These are phyloP conservation scores for Platyscapa corneri DNA, from an alignment of 1,140 invertebrate species.

Conservation along the genomic window DNA sequence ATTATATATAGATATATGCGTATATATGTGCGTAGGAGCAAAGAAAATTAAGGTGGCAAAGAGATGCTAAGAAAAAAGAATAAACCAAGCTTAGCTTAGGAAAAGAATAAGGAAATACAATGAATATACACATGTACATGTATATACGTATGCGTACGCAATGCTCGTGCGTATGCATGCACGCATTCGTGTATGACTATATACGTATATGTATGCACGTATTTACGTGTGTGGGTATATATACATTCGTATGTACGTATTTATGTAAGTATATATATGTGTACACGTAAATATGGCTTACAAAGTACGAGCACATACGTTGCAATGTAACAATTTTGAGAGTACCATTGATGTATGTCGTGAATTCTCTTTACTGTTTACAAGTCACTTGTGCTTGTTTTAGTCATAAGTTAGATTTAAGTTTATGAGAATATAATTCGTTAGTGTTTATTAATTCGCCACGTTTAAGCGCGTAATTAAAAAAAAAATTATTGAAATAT, in stretches of 20 bases:
- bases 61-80: conserved; percentile 20
- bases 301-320: conserved; percentile 37
- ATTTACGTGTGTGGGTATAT: too few species aligned
- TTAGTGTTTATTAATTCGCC: conserved; percentile 42
- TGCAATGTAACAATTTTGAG: conserved; percentile 31
- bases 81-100: conserved; percentile 51
- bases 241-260: background rate
- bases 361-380: conserved; percentile 38
- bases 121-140: conserved; percentile 45
- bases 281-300: conserved; percentile 52
- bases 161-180: too few species aligned
- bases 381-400: conserved; percentile 14
- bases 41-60: conserved; percentile 27
- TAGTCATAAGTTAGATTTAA: conserved; percentile 43
- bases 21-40: conserved; percentile 33
- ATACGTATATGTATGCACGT: too few species aligned
- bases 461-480: conserved; percentile 41
- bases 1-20: conserved; percentile 39
- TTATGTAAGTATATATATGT: too few species aligned
- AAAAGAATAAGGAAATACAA: conserved; percentile 42
- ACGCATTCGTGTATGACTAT: too few species aligned
- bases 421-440: conserved; percentile 47
- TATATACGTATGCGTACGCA: too few species aligned
- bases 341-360: conserved; percentile 9
- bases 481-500: conserved; percentile 22